These are phyloP conservation scores for Andinoacara biseriatus DNA, from an alignment of 2,113 vertebrate species.

Conservation along the genomic window DNA sequence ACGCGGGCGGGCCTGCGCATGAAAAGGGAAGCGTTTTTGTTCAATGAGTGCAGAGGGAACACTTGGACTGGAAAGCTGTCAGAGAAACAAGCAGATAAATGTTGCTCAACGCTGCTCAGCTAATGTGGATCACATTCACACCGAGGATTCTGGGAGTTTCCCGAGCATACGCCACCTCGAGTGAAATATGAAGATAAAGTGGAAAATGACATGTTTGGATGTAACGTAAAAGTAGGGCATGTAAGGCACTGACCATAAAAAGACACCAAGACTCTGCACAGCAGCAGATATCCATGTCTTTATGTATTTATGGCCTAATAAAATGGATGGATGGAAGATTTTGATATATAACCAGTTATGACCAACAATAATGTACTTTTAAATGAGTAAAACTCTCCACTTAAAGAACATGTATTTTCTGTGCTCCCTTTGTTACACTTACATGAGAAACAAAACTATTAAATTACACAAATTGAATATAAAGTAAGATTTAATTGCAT, in stretches of 20 bases:
- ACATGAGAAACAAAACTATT: conserved; percentile 9
- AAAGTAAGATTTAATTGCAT: conserved; percentile 15
- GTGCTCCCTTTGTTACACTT: not conserved
- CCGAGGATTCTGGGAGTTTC: not conserved
- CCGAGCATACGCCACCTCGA: not conserved
- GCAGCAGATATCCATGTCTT: not conserved
- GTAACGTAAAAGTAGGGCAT: not conserved
- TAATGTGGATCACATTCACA: conserved; percentile 8
- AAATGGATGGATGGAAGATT: not conserved
- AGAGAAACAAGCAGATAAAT: conserved; percentile 26
- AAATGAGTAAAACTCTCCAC: not conserved
- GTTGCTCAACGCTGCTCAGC: not conserved
- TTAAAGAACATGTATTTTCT: not conserved
- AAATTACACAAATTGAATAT: conserved; percentile 2
- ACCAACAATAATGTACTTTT: not conserved
- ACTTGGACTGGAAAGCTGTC: conserved; percentile 30
- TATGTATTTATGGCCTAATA: not conserved
- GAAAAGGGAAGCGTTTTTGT: conserved; percentile 34
- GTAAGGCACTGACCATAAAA: not conserved
- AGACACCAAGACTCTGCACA: not conserved
- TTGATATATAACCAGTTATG: not conserved
- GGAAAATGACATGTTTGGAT: not conserved
- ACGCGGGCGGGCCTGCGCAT: not conserved
- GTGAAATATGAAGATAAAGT: not conserved
- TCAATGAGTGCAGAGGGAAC: conserved; percentile 42